These are phyloP conservation scores for Chinchilla lanigera DNA, from an alignment of 2,113 vertebrate species.

Conservation along the genomic window DNA sequence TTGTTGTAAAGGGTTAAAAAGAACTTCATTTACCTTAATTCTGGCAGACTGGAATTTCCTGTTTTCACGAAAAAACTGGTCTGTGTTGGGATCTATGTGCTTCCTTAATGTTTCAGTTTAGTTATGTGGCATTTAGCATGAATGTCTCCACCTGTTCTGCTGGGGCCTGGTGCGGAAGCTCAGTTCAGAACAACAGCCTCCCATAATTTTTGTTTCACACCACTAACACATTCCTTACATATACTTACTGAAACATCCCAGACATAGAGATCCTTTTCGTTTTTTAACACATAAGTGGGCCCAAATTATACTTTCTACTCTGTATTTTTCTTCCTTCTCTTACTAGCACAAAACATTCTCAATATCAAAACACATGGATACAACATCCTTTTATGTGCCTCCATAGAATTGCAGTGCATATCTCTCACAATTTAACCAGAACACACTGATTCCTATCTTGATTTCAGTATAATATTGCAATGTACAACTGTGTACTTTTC, in stretches of 20 bases:
- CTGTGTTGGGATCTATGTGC: neutral
- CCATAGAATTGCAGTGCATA: neutral
- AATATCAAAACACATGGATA: neutral
- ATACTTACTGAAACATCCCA: neutral
- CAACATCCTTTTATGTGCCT: neutral
- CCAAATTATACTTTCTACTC: neutral
- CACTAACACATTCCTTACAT: neutral
- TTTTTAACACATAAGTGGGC: neutral
- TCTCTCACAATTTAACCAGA: neutral
- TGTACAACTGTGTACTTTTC: too few species aligned
- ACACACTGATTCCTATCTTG: neutral
- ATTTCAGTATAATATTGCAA: neutral
- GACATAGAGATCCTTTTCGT: neutral
- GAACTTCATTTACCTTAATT: neutral
- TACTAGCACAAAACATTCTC: neutral
- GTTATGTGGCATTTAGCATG: neutral
- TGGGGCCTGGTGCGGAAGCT: neutral
- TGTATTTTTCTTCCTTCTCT: neutral
- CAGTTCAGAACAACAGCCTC: neutral
- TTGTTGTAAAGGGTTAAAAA: neutral
- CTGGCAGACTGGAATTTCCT: neutral
- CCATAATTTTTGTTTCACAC: neutral
- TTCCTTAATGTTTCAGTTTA: neutral
- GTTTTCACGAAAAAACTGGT: neutral
- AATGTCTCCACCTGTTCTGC: neutral